These are phyloP conservation scores for Perodicticus potto DNA, from an alignment of 2,797 vertebrate species.

Conservation along the genomic window DNA sequence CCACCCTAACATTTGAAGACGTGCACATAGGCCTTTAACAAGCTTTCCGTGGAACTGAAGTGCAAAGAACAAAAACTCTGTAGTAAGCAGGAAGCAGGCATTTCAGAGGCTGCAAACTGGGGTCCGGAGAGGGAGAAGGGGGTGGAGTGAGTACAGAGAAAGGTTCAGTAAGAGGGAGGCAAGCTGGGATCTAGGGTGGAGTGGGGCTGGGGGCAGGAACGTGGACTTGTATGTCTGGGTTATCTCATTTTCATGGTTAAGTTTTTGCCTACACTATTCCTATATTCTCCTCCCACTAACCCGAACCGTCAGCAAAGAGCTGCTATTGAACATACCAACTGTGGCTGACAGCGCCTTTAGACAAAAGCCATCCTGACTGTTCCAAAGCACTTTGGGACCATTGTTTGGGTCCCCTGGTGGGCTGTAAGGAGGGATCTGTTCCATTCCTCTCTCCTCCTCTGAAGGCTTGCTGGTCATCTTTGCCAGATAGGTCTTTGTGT, in stretches of 20 bases:
- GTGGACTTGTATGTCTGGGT: background rate
- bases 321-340: background rate
- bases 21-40: background rate
- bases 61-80: background rate
- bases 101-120: background rate
- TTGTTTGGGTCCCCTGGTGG: background rate
- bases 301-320: background rate
- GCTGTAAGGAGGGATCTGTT: background rate
- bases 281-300: background rate
- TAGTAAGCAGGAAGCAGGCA: background rate
- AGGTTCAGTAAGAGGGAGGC: background rate
- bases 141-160: no score
- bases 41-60: background rate
- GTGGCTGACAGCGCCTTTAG: background rate
- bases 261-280: background rate
- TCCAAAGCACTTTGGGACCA: background rate
- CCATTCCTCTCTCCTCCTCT: background rate
- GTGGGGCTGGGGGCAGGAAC: background rate
- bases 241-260: background rate
- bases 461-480: background rate
- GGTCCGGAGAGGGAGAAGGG: no score
- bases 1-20: background rate
- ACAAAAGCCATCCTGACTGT: background rate
- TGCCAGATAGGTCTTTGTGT: background rate
- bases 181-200: background rate